Percentiles rank a stretch among this genome's conserved stretches.
phyloP scores from a whole-genome alignment of 1,140 invertebrate genomes.

The Eulimnadia texana region DNA sequence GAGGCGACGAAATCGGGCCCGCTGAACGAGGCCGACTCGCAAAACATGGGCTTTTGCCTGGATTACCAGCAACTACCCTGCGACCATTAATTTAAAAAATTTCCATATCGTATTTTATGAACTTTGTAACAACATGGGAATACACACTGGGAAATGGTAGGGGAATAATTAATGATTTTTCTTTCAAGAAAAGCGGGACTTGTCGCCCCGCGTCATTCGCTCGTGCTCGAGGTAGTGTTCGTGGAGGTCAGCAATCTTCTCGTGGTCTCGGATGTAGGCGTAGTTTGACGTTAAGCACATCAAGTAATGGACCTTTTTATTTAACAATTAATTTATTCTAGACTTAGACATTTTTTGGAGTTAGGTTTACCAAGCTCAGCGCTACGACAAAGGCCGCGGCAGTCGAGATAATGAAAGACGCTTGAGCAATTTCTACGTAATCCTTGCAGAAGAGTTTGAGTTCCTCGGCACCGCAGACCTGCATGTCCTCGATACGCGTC shows the following conservation, averaged over 20 bases:
- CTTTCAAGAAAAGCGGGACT: no score
- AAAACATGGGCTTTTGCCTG: constrained; percentile 10
- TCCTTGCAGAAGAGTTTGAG: constrained; percentile 81
- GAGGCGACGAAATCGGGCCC: neutral
- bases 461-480: constrained; percentile 59
- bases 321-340: neutral
- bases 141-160: no score
- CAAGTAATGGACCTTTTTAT: constrained; percentile 56
- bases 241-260: constrained; percentile 80
- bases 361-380: constrained; percentile 44
- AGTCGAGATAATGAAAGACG: constrained; percentile 76
- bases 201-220: no score
- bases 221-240: constrained; percentile 31
- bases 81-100: neutral
- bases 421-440: constrained; percentile 75
- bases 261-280: constrained; percentile 82
- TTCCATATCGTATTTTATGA: no score
- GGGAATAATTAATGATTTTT: no score
- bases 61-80: constrained; percentile 6
- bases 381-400: constrained; percentile 67
- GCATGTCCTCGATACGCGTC: constrained; percentile 60
- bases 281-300: constrained; percentile 92
- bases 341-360: no score
- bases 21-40: neutral
- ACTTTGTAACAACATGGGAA: no score